Conservation (phyloP, 2,888 invertebrate genomes). For the Synergus umbraculus region DNA sequence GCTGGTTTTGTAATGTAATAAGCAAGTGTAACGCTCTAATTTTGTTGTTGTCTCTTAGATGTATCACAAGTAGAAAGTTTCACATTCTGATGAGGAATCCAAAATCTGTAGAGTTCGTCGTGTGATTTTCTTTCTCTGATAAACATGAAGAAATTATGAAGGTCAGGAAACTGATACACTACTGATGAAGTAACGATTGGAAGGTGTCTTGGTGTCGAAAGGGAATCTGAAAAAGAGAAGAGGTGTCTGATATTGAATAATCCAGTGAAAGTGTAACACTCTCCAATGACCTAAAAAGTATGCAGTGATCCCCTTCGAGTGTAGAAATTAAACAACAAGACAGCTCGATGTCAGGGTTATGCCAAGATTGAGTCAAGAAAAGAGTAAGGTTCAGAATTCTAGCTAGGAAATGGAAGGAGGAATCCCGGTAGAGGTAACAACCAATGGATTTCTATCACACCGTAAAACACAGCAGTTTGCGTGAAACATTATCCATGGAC, state of each 20-base stretch:
- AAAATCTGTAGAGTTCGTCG: not conserved
- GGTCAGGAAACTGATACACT: not conserved
- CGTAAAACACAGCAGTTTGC: not conserved
- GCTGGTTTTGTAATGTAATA: slow-evolving; percentile 20
- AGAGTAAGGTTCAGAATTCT: not conserved
- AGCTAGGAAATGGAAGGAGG: slow-evolving; percentile 12
- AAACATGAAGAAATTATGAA: not conserved
- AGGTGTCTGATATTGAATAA: not conserved
- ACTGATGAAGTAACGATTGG: not conserved
- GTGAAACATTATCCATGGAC: not conserved
- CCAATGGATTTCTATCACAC: not conserved
- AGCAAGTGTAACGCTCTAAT: not conserved
- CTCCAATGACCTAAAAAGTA: not conserved
- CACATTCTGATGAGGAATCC: not conserved
- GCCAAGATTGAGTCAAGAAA: not conserved
- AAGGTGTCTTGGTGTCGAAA: not conserved
- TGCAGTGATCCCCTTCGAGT: not conserved
- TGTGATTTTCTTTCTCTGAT: too few species aligned
- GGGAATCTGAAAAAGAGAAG: not conserved
- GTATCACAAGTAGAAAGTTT: slow-evolving; percentile 1
- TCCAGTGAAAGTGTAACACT: slow-evolving; percentile 29
- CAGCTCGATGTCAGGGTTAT: slow-evolving; percentile 20
- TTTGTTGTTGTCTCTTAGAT: not conserved
- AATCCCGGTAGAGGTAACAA: not conserved
- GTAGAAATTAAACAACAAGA: too few species aligned